Percentiles rank a stretch among this genome's conserved stretches.
phyloP scores from a whole-genome alignment of 53 echinoderm and acorn worm species.

The Holothuria scabra region DNA sequence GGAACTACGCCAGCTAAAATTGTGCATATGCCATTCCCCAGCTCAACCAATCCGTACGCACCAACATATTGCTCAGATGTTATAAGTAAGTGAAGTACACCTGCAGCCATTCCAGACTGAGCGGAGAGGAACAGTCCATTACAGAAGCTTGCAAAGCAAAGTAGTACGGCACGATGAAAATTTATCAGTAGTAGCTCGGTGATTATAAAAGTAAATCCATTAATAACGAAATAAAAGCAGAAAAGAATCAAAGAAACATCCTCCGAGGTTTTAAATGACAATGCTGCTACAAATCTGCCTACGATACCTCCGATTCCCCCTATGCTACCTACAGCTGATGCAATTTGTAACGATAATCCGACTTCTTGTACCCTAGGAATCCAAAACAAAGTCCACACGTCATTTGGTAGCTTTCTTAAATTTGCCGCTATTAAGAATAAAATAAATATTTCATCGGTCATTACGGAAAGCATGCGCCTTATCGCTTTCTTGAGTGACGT shows the following conservation, averaged over 20 bases:
- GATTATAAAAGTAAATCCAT: conserved; percentile 7
- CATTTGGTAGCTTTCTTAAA: conserved; percentile 42
- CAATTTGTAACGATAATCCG: neutral
- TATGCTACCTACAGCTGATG: neutral
- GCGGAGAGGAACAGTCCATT: conserved; percentile 10
- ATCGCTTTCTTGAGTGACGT: no score
- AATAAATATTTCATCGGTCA: neutral
- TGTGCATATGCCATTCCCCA: conserved; percentile 6
- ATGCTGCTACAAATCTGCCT: neutral
- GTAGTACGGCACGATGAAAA: neutral
- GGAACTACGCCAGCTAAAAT: neutral
- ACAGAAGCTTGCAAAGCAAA: neutral
- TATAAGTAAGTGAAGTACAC: conserved; percentile 18
- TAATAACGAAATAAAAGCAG: neutral
- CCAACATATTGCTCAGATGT: neutral
- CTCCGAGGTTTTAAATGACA: neutral
- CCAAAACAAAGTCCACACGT: conserved; percentile 21
- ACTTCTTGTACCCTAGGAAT: neutral
- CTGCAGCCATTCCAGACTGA: conserved; percentile 33
- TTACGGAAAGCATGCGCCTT: no score
- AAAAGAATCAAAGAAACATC: neutral
- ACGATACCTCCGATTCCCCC: conserved; percentile 13
- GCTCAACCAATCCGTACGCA: conserved; percentile 6
- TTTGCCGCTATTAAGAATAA: conserved; percentile 25
- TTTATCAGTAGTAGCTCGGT: neutral